These are phyloP conservation scores for Cordylochernes scorpioides DNA, from an alignment of 2,888 invertebrate genomes.

Conservation along the genomic window DNA sequence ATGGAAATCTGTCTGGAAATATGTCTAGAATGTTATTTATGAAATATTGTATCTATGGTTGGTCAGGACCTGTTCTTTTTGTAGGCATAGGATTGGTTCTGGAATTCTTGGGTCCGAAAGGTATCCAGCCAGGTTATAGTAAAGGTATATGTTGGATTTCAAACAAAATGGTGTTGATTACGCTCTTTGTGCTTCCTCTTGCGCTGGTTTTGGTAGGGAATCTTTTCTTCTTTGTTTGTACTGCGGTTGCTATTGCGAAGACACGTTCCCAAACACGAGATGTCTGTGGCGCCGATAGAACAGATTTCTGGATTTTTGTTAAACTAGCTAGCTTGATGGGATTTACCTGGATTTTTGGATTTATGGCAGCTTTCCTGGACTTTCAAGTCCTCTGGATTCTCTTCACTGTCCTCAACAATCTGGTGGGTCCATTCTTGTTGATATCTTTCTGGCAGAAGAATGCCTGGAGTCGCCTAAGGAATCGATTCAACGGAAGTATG, in stretches of 20 bases:
- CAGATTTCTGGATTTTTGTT: constrained; percentile 18
- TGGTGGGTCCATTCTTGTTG: constrained; percentile 7
- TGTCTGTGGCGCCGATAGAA: constrained; percentile 6
- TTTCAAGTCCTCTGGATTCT: constrained; percentile 22
- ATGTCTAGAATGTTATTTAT: neutral
- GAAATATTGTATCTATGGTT: constrained; percentile 5
- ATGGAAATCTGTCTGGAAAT: neutral
- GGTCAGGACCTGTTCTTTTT: constrained; percentile 3
- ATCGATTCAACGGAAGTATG: too few relatives aligned
- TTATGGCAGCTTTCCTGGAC: constrained; percentile 20
- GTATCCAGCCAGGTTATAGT: constrained; percentile 17
- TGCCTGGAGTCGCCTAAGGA: too few relatives aligned
- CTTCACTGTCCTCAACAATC: constrained; percentile 16
- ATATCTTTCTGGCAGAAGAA: too few relatives aligned
- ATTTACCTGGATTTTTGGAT: constrained; percentile 25
- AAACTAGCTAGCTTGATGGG: constrained; percentile 25
- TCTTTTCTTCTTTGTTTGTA: constrained; percentile 20
- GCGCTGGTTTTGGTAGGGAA: constrained; percentile 21
- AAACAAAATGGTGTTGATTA: constrained; percentile 18
- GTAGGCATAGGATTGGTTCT: neutral
- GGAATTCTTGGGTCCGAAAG: too few relatives aligned
- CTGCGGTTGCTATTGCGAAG: constrained; percentile 17
- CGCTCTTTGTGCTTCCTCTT: constrained; percentile 23
- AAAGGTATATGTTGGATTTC: constrained; percentile 17
- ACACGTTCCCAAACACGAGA: constrained; percentile 1